Conservation (phyloP, 1,140 invertebrate genomes). For the Triops longicaudatus region DNA sequence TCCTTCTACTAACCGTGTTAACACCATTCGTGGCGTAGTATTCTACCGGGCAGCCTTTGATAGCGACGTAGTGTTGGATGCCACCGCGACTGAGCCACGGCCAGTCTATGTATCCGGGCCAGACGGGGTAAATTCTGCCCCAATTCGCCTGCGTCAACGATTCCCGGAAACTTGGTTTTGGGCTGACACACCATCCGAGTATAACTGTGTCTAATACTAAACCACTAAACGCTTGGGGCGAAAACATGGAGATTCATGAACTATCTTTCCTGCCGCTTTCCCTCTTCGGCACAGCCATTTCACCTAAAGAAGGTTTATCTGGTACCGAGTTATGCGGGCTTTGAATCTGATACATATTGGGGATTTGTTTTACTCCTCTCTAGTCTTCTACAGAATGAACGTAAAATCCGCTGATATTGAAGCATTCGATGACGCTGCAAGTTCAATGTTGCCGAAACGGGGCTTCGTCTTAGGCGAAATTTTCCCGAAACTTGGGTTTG, state of each 20-base stretch:
- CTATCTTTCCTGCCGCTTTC: background rate
- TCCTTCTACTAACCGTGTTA: background rate
- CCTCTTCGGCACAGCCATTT: background rate
- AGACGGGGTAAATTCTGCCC: background rate
- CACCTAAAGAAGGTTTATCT: background rate
- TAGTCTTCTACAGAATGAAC: background rate
- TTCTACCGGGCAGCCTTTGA: background rate
- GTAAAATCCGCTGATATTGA: background rate
- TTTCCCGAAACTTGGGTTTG: constrained; percentile 59
- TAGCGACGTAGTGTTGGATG: background rate
- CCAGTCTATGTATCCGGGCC: background rate
- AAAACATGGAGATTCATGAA: background rate
- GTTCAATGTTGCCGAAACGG: background rate
- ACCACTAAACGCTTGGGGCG: background rate
- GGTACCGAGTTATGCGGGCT: background rate
- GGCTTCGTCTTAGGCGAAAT: constrained; percentile 44
- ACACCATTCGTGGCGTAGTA: background rate
- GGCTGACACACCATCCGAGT: constrained; percentile 47
- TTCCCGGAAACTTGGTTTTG: constrained; percentile 58
- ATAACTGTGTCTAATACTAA: constrained; percentile 30
- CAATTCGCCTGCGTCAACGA: constrained; percentile 45
- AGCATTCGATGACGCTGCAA: background rate
- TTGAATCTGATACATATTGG: background rate
- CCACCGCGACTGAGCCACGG: background rate
- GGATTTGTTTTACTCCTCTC: background rate